Base-by-base conservation (phyloP, 1,140 invertebrate species). In the Meteorus sp. region DNA sequence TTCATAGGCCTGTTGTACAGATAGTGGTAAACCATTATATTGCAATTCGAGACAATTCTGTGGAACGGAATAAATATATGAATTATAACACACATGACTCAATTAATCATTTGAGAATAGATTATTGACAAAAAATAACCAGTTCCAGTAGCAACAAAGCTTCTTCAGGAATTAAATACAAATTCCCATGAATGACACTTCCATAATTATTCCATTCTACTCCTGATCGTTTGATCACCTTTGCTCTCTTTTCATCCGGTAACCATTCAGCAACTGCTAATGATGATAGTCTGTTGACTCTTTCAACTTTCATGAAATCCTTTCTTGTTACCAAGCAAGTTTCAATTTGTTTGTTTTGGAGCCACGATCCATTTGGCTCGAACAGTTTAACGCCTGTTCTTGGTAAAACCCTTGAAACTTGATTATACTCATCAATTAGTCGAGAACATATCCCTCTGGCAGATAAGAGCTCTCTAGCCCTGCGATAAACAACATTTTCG, bases 141-240 rank as follows among this genome's bases (percentile, higher is more conserved):
- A 81, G 78, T 83, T 88, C 86, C 64, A 87, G 74, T 39, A 87
- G 76, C 65, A 83, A 81, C 19, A 87, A 71, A 25, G 84, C 79
- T 78, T 87, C 86, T 71, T 88, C 86, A 13, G 85, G 84, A 23
- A 77, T 75, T 1, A 88, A 72, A 68, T 81, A 84, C 8, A 84
- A 65, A 31, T 71, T 71, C 54, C 76, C 76, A 51, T 81, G 78
- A 13, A 77, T 64, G 64, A 79, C 77, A 52, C 80, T 73, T 9
- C 86, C 85, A 68, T 85, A 79, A 63, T 73, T 82, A 44, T 80
- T 72, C 84, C 85, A 86, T 43, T 82, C 74, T 15, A 82, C 76
- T 20, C 85, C 85, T 52, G 76, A 77, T 62, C 80, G 80, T 62
- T 85, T 83, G 1, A 72, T 83, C 1, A 88, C 83, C 68, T 78